A percentile compares a stretch with the other conserved stretches of the same genome.
These are phyloP conservation scores for Drosophila subquinaria DNA, from an alignment of 2,888 invertebrate species.

Conservation along the genomic window DNA sequence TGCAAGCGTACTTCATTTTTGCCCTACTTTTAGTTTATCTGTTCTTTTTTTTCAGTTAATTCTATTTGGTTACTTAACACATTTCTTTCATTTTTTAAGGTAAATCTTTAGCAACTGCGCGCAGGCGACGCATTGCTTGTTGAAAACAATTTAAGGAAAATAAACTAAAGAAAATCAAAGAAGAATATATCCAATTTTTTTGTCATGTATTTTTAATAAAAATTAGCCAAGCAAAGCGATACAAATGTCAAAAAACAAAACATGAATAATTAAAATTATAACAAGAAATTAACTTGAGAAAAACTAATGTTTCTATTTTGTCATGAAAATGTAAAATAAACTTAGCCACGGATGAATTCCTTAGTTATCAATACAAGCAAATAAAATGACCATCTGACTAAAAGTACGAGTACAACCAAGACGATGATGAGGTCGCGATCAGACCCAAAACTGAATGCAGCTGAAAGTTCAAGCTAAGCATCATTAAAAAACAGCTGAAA, in stretches of 20 bases:
- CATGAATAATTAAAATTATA: constrained; percentile 1
- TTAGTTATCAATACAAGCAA: constrained; percentile 14
- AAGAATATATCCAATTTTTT: constrained; percentile 50
- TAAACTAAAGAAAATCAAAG: constrained; percentile 15
- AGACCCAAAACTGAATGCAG: constrained; percentile 14
- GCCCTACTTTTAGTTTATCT: constrained; percentile 15
- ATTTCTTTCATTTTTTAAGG: constrained; percentile 3
- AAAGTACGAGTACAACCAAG: constrained; percentile 1
- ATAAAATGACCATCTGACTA: constrained; percentile 12
- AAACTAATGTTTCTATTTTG: constrained; percentile 45
- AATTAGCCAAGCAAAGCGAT: constrained; percentile 13
- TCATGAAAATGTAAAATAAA: constrained; percentile 42
- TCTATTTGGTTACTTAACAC: no score
- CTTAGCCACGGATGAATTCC: constrained; percentile 12
- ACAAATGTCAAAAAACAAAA: constrained; percentile 8
- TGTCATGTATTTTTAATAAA: constrained; percentile 53
- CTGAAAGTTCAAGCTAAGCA: constrained; percentile 26
- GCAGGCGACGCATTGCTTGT: constrained; percentile 57
- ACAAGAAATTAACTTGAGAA: constrained; percentile 8
- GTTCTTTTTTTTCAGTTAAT: neutral
- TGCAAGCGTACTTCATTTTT: constrained; percentile 46
- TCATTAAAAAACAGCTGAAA: constrained; percentile 1
- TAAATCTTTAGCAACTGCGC: constrained; percentile 51
- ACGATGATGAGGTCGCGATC: neutral
- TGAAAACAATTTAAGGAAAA: constrained; percentile 16